A percentile compares a stretch with the other conserved stretches of the same genome.
Evolutionary conservation across 2,888 invertebrate genomes (phyloP).

Genomic region (Endomychus coccineus): DNA sequence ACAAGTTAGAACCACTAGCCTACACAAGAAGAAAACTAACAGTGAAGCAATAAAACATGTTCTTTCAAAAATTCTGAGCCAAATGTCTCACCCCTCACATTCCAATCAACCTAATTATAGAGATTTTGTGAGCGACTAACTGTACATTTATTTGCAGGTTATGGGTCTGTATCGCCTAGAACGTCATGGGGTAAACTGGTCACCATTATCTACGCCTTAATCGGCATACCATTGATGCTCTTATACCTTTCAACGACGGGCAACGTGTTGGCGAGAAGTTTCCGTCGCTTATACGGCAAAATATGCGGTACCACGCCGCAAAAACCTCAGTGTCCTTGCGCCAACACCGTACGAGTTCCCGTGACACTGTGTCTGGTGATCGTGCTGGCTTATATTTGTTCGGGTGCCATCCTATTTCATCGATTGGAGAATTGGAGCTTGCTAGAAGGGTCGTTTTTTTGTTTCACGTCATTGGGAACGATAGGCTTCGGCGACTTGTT

Average conservation of each 20-base stretch:
- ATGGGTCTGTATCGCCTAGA: slow-evolving; percentile 74
- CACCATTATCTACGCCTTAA: slow-evolving; percentile 76
- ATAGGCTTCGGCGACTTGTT: slow-evolving; percentile 77
- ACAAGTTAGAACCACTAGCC: no score
- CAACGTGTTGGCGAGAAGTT: slow-evolving; percentile 71
- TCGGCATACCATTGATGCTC: slow-evolving; percentile 83
- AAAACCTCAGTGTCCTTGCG: slow-evolving; percentile 41
- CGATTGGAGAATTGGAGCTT: slow-evolving; percentile 87
- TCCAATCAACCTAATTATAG: not conserved
- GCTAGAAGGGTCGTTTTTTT: slow-evolving; percentile 74
- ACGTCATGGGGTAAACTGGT: slow-evolving; percentile 73
- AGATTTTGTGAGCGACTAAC: not conserved
- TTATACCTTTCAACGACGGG: slow-evolving; percentile 84
- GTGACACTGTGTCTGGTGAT: slow-evolving; percentile 79
- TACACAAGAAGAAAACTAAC: no score
- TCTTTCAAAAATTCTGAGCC: not conserved
- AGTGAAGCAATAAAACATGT: no score
- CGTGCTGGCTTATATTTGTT: slow-evolving; percentile 77
- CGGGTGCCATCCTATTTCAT: slow-evolving; percentile 85
- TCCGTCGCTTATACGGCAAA: slow-evolving; percentile 63
- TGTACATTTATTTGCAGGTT: slow-evolving; percentile 53
- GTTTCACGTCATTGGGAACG: slow-evolving; percentile 61
- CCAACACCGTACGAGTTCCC: slow-evolving; percentile 70
- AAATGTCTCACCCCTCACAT: not conserved
- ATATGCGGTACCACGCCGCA: slow-evolving; percentile 40